Evolutionary conservation across 1,140 invertebrate genomes (phyloP).

Genomic region (Drosophila mojavensis): DNA sequence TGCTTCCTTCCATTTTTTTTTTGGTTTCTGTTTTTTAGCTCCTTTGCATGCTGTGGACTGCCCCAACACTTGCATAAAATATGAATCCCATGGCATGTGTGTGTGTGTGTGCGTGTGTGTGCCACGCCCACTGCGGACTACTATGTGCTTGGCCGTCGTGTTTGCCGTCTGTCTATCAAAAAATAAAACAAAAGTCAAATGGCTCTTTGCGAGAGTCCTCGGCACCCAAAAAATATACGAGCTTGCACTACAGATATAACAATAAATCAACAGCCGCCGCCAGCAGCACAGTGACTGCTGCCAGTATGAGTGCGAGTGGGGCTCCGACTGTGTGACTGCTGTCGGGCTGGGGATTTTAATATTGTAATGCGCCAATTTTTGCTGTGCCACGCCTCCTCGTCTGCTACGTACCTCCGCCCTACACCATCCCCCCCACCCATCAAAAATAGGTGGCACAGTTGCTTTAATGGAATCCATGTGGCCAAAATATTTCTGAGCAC

Average conservation of each 20-base stretch:
- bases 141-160: slow-evolving; percentile 28
- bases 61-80: slow-evolving; percentile 73
- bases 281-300: slow-evolving; percentile 57
- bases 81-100: slow-evolving; percentile 55
- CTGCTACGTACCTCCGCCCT: too few species aligned
- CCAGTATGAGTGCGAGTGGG: slow-evolving; percentile 22
- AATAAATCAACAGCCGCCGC: slow-evolving; percentile 79
- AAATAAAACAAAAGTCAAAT: slow-evolving; percentile 77
- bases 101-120: slow-evolving; percentile 37
- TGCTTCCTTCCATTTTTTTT: slow-evolving; percentile 3
- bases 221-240: slow-evolving; percentile 56
- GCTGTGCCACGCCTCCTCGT: slow-evolving; percentile 13
- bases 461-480: slow-evolving; percentile 73
- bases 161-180: slow-evolving; percentile 79
- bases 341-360: slow-evolving; percentile 70
- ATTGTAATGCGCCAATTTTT: slow-evolving; percentile 77
- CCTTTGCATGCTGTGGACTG: slow-evolving; percentile 1
- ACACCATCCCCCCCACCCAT: too few species aligned
- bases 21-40: slow-evolving; percentile 3
- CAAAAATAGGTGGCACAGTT: neutral
- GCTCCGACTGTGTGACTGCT: slow-evolving; percentile 14
- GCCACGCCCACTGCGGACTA: slow-evolving; percentile 35
- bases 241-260: slow-evolving; percentile 70
- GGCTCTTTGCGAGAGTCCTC: slow-evolving; percentile 46
- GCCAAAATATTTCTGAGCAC: slow-evolving; percentile 36